Evolutionary conservation across 2,113 vertebrate genomes (phyloP), one percentile per base, ranked within the genome.

Genomic region (Myiagra hebetior): DNA sequence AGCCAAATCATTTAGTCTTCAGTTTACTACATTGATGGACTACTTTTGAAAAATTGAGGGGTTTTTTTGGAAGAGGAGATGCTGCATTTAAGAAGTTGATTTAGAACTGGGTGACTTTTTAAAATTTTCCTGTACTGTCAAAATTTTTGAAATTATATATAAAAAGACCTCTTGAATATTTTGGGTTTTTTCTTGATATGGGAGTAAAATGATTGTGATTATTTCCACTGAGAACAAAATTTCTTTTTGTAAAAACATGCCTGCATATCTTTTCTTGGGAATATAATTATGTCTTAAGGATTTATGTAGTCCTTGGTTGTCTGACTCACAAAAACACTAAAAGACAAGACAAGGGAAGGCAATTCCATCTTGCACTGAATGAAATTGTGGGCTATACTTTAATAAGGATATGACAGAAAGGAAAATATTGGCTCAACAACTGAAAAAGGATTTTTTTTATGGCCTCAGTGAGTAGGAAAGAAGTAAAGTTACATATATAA

Each of bases 1-100:
- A 77, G 33, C 1, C 19, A 82, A 75, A 44, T n/a, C 0, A 35
- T 59, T 89, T 82, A 21, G 5, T 37, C 16, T 85, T 70, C 52
- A 62, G 10, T 41, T 75, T 56, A 39, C 1, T 46, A 11, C 0
- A 0, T 18, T 70, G n/a, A 50, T 70, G 20, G 11, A n/a, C 20
- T 10, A 67, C 14, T 44, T 84, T 39, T 85, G 33, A 78, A 82
- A 81, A 82, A 50, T 2, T 8, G 4, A 41, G 20, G 7, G 3
- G 9, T 63, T 53, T 16, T 41, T 81, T 44, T 73, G 1, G 2
- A 76, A 20, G 3, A 85, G 7, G 6, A 68, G 8, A 59, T 35
- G 5, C 2, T 72, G 18, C 7, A 68, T 63, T 78, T 64, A 59
- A 41, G 9, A 68, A 50, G 4, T 31, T 72, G 22, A 46, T 37